phyloP scores from a whole-genome alignment of 2,113 vertebrate species.

The Delphinapterus leucas region DNA sequence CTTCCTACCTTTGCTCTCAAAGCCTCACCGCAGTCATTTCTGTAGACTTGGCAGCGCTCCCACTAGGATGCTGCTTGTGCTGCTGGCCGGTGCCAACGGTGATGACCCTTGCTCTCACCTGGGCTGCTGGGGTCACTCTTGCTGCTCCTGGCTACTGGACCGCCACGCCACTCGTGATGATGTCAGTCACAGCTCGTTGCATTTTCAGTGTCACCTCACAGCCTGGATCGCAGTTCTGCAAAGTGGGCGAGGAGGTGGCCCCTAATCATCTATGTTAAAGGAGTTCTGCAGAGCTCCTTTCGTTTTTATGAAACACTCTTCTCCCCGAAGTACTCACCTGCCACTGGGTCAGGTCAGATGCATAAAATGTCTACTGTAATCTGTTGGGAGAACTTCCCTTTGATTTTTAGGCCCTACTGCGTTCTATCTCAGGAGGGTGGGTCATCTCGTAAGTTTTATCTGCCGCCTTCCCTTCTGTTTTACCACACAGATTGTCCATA shows the following conservation, averaged over 20 bases:
- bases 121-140: not conserved
- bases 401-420: not conserved
- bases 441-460: not conserved
- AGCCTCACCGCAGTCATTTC: not conserved
- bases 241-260: not conserved
- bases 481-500: not conserved
- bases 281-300: not conserved
- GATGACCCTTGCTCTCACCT: no score
- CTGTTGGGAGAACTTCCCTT: not conserved
- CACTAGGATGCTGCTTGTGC: accelerated
- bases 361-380: not conserved
- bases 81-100: not conserved
- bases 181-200: not conserved
- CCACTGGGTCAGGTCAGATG: not conserved
- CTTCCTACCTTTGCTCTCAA: not conserved
- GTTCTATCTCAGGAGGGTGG: not conserved
- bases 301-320: not conserved
- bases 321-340: not conserved
- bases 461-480: not conserved
- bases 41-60: not conserved
- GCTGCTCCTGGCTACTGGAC: not conserved
- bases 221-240: not conserved
- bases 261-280: accelerated
- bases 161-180: not conserved
- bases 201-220: not conserved